Conservation (phyloP, 2,797 vertebrate species). For the Spatula versicolor region DNA sequence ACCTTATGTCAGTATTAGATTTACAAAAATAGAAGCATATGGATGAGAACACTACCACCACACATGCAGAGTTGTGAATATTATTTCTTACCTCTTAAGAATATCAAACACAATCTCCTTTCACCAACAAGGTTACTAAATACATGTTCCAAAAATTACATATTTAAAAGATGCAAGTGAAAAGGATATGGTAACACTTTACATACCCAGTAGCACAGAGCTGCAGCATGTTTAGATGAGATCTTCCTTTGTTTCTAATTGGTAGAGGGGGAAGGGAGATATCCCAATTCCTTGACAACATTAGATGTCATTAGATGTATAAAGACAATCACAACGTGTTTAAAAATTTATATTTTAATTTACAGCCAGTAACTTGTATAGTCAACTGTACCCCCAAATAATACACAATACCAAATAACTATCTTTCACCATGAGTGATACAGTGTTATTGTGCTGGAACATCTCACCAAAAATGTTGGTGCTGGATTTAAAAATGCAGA, state of each 20-base stretch:
- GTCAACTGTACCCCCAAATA: neutral
- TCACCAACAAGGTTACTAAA: neutral
- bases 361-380: neutral
- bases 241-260: neutral
- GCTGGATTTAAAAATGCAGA: neutral
- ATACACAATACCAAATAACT: neutral
- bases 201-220: neutral
- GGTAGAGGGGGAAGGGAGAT: neutral
- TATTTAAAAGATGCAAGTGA: neutral
- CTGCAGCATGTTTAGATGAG: neutral
- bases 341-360: slow-evolving; percentile 19
- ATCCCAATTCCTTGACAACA: neutral
- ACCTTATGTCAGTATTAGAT: neutral
- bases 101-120: neutral
- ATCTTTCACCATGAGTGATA: neutral
- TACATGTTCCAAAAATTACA: neutral
- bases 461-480: neutral
- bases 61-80: neutral
- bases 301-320: neutral
- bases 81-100: neutral
- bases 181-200: neutral
- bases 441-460: neutral
- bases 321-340: neutral
- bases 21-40: neutral
- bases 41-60: neutral